phyloP scores from a whole-genome alignment of 2,113 vertebrate genomes.

The Apodemus sylvaticus region DNA sequence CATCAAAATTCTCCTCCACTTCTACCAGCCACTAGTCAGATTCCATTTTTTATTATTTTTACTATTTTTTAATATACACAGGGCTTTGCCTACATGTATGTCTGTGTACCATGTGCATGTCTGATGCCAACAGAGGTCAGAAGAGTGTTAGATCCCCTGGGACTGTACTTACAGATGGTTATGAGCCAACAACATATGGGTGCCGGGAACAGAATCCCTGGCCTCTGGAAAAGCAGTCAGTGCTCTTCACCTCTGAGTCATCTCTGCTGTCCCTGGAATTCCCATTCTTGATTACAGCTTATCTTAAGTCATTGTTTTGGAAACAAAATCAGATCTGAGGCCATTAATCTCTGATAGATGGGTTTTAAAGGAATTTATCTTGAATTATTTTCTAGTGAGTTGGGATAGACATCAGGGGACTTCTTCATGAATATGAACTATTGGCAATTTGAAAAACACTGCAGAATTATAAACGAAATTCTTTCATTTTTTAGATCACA shows the following conservation, averaged over 20 bases:
- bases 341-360: neutral
- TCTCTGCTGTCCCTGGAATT: neutral
- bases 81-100: neutral
- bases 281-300: neutral
- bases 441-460: neutral
- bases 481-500: slow-evolving; percentile 43
- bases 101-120: neutral
- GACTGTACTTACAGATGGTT: neutral
- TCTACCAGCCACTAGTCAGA: slow-evolving; percentile 23
- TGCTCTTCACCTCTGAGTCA: neutral
- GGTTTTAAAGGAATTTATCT: slow-evolving; percentile 11
- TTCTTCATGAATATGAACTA: slow-evolving; percentile 25
- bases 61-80: neutral
- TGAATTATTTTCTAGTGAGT: slow-evolving; percentile 12
- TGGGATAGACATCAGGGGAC: neutral
- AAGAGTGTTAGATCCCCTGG: neutral
- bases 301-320: neutral
- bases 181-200: neutral
- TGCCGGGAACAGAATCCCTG: neutral
- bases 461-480: neutral
- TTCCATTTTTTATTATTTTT: neutral
- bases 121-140: neutral
- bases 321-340: slow-evolving; percentile 44
- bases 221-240: neutral
- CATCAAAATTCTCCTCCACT: neutral